A percentile compares a stretch with the other conserved stretches of the same genome.
Conservation (phyloP, 2,113 vertebrate species). For the Spizaetus ornatus region DNA sequence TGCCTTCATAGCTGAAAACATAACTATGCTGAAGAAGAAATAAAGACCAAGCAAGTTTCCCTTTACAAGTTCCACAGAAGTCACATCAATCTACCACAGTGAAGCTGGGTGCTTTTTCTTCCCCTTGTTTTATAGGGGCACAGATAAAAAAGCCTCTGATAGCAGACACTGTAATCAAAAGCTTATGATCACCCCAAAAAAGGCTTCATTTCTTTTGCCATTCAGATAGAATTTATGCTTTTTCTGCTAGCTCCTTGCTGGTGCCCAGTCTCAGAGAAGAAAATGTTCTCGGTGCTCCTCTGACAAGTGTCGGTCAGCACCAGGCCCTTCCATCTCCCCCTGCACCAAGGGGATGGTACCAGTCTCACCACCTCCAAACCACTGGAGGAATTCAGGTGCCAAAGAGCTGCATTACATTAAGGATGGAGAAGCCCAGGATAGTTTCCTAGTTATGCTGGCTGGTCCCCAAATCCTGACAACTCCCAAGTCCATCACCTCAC, state of each 20-base stretch:
- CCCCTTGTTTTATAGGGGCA: neutral
- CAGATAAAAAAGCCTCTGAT: neutral
- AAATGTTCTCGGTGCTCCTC: neutral
- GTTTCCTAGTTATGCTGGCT: neutral
- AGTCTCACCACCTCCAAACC: neutral
- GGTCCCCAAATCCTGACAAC: neutral
- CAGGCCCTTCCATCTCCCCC: neutral
- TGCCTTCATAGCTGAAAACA: conserved; percentile 31
- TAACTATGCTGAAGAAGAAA: neutral
- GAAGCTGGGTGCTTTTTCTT: neutral
- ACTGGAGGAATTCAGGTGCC: neutral
- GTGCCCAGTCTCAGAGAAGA: neutral
- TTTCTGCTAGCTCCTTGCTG: neutral
- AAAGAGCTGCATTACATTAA: neutral
- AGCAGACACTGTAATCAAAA: neutral
- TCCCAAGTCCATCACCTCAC: neutral
- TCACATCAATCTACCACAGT: neutral
- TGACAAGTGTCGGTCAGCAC: neutral
- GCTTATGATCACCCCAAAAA: neutral
- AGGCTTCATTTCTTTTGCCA: neutral
- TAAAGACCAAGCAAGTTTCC: neutral
- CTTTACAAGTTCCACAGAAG: conserved; percentile 7
- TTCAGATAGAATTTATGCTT: neutral
- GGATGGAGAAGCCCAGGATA: neutral
- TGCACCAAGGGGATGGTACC: neutral